phyloP scores from a whole-genome alignment of 2,888 invertebrate genomes.

The Lepidocyrtoides sp. region DNA sequence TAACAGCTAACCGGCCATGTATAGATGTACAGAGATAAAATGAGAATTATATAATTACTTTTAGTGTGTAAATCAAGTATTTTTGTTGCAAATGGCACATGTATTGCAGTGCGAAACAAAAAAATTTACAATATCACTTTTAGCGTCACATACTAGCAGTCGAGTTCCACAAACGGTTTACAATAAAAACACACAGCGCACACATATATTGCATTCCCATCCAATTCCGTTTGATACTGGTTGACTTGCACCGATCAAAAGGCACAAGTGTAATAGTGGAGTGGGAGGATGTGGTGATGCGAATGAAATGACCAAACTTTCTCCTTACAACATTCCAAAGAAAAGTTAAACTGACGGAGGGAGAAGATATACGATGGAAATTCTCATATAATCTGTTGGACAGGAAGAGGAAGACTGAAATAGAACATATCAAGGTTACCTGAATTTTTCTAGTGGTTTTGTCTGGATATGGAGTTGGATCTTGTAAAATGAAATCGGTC shows the following conservation, averaged over 20 bases:
- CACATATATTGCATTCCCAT: not conserved
- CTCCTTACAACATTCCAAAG: conserved; percentile 50
- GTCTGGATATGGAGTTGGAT: not conserved
- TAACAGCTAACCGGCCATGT: too few species aligned
- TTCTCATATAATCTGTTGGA: conserved; percentile 50
- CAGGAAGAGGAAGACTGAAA: conserved; percentile 68
- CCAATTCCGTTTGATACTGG: not conserved
- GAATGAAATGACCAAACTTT: conserved; percentile 65
- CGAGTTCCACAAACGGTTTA: too few species aligned
- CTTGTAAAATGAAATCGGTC: too few species aligned
- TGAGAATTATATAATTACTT: too few species aligned
- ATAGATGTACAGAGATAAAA: too few species aligned
- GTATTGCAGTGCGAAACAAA: too few species aligned
- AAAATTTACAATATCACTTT: too few species aligned
- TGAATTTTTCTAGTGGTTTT: conserved; percentile 27
- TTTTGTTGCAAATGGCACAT: too few species aligned
- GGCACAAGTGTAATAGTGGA: not conserved
- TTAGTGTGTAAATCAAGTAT: too few species aligned
- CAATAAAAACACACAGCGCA: too few species aligned
- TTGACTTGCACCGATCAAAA: not conserved
- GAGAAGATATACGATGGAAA: conserved; percentile 53
- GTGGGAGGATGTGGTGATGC: conserved; percentile 56
- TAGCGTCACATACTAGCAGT: too few species aligned
- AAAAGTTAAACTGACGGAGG: not conserved
- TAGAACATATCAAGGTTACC: conserved; percentile 70